Evolutionary conservation across 2,797 vertebrate genomes (phyloP).

Genomic region (Lacerta viridis): DNA sequence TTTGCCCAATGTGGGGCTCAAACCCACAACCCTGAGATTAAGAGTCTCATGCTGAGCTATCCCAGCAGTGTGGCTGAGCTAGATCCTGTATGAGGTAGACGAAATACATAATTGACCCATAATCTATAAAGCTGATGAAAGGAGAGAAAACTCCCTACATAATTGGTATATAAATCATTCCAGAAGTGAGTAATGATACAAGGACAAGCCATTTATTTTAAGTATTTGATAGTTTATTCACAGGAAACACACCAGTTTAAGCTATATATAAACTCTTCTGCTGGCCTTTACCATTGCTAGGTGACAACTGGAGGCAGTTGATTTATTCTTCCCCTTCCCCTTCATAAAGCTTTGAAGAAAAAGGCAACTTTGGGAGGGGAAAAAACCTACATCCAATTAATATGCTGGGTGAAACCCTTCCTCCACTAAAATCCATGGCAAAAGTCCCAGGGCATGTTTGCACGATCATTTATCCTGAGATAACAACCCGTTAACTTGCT

Average conservation of each 20-base stretch:
- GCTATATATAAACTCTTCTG: constrained; percentile 65
- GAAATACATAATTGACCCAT: constrained; percentile 64
- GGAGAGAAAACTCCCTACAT: constrained; percentile 64
- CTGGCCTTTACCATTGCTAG: constrained; percentile 41
- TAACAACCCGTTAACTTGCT: constrained; percentile 34
- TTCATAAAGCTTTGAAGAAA: constrained; percentile 42
- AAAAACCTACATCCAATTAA: constrained; percentile 4
- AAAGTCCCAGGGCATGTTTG: constrained; percentile 28
- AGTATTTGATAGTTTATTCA: constrained; percentile 66
- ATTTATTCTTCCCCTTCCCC: constrained; percentile 58
- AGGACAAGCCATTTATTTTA: constrained; percentile 70
- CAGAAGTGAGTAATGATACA: constrained; percentile 68
- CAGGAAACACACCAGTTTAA: constrained; percentile 54
- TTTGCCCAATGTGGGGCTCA: too few species aligned
- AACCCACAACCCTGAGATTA: too few species aligned
- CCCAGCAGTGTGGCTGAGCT: not conserved
- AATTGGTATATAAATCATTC: constrained; percentile 78
- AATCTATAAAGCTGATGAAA: constrained; percentile 68
- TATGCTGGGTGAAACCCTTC: constrained; percentile 6
- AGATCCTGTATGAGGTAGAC: not conserved
- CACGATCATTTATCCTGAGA: constrained; percentile 34
- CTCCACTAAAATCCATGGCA: constrained; percentile 31
- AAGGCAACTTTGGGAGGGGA: constrained; percentile 36
- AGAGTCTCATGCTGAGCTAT: too few species aligned
- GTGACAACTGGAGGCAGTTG: constrained; percentile 61